phyloP scores from a whole-genome alignment of 2,113 vertebrate genomes.

The Etia nguti region DNA sequence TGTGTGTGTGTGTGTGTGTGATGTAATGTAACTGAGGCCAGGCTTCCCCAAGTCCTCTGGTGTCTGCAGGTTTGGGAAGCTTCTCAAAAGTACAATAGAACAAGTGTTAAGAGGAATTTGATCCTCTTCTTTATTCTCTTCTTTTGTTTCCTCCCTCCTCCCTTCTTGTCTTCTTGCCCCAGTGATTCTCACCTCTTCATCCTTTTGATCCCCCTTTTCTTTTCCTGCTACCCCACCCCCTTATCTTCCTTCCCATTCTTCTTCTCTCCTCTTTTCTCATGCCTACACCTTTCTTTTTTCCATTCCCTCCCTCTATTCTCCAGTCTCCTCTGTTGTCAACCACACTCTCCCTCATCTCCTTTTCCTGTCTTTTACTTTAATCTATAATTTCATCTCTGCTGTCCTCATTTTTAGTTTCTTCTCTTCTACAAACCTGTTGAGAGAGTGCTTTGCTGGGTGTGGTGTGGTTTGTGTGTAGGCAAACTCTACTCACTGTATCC shows the following conservation, averaged over 20 bases:
- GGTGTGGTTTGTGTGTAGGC: constrained; percentile 10
- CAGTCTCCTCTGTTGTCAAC: not conserved
- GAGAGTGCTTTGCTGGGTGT: constrained; percentile 13
- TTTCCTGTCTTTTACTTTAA: not conserved
- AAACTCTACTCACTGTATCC: constrained; percentile 3
- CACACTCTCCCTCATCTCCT: not conserved
- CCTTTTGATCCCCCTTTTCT: not conserved
- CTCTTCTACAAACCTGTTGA: not conserved
- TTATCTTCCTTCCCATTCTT: not conserved
- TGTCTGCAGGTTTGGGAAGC: constrained; percentile 34
- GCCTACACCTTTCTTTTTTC: not conserved
- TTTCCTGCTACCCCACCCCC: not conserved
- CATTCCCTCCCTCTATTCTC: not conserved
- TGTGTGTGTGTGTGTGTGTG: constrained; percentile 2
- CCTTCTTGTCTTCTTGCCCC: not conserved
- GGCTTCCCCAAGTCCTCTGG: constrained; percentile 40
- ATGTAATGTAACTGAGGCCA: constrained; percentile 46
- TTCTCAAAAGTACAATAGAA: constrained; percentile 1
- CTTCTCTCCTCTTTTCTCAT: not conserved
- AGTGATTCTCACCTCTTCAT: not conserved
- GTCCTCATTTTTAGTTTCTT: not conserved
- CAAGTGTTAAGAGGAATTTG: not conserved
- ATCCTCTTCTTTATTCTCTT: not conserved
- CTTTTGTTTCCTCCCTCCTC: not conserved
- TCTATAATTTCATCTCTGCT: not conserved